These are phyloP conservation scores for Cyprichromis sp. DNA, from an alignment of 2,113 vertebrate species.

Conservation along the genomic window DNA sequence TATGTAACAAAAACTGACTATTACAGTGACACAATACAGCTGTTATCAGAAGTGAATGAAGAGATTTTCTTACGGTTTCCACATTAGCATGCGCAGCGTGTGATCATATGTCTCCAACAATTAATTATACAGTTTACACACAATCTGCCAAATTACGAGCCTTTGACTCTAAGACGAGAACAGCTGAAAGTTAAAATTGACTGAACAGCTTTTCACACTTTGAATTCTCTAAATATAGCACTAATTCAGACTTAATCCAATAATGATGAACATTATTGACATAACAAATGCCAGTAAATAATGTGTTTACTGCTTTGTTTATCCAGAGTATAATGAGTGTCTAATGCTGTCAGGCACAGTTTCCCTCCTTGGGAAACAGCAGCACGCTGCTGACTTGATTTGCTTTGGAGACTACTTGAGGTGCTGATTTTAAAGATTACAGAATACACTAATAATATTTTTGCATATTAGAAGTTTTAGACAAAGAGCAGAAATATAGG, in stretches of 20 bases:
- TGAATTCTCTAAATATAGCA: background rate
- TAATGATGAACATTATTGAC: background rate
- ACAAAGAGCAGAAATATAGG: background rate
- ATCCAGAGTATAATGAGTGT: background rate
- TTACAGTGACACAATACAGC: background rate
- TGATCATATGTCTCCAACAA: background rate
- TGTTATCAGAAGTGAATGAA: slow-evolving; percentile 11
- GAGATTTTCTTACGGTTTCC: slow-evolving; percentile 1
- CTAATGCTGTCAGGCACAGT: background rate
- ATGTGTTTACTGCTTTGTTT: background rate
- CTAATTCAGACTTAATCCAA: background rate
- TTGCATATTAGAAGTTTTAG: background rate
- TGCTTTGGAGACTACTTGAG: background rate
- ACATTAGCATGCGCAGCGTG: background rate
- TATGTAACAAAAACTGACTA: slow-evolving; percentile 3
- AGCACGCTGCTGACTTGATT: background rate
- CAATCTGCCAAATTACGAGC: slow-evolving; percentile 4
- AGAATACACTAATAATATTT: background rate
- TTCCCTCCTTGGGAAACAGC: background rate
- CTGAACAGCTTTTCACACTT: background rate
- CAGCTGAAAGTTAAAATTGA: background rate
- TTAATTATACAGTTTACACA: slow-evolving; percentile 6
- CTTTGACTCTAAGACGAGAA: background rate
- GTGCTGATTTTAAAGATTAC: background rate
- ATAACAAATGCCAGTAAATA: background rate